Evolutionary conservation across 2,113 vertebrate species (phyloP).

Genomic region (Nansenia antarctica): DNA sequence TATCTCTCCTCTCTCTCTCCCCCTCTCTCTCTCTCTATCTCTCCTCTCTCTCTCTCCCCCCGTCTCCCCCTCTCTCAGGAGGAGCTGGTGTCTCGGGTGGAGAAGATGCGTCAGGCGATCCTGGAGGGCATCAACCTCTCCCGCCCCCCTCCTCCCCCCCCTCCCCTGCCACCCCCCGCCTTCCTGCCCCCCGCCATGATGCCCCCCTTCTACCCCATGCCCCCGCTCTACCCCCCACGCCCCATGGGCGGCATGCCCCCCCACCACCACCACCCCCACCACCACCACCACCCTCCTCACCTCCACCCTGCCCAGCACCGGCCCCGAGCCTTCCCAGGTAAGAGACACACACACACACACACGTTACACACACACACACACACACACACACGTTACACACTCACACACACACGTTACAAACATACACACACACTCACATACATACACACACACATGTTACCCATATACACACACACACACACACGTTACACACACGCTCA

Average conservation of each 20-base stretch:
- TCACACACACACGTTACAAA: background rate
- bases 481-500: too few species aligned
- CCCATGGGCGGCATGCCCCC: slow-evolving; percentile 82
- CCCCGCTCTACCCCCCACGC: slow-evolving; percentile 81
- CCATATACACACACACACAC: too few species aligned
- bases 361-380: too few species aligned
- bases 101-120: slow-evolving; percentile 93
- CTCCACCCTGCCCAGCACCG: slow-evolving; percentile 77
- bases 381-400: background rate
- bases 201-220: slow-evolving; percentile 85
- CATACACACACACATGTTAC: background rate
- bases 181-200: slow-evolving; percentile 83
- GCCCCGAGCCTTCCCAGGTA: slow-evolving; percentile 86
- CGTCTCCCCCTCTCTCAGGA: slow-evolving; percentile 57
- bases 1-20: too few species aligned
- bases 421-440: background rate
- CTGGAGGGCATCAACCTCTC: slow-evolving; percentile 88
- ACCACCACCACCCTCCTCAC: slow-evolving; percentile 75
- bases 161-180: slow-evolving; percentile 85
- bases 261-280: slow-evolving; percentile 73
- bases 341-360: slow-evolving; percentile 14
- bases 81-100: slow-evolving; percentile 85
- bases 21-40: background rate
- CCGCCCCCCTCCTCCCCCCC: slow-evolving; percentile 80
- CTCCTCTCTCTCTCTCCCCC: background rate